Evolutionary conservation across 2,888 invertebrate genomes (phyloP).

Genomic region (Craniophora ligustri): DNA sequence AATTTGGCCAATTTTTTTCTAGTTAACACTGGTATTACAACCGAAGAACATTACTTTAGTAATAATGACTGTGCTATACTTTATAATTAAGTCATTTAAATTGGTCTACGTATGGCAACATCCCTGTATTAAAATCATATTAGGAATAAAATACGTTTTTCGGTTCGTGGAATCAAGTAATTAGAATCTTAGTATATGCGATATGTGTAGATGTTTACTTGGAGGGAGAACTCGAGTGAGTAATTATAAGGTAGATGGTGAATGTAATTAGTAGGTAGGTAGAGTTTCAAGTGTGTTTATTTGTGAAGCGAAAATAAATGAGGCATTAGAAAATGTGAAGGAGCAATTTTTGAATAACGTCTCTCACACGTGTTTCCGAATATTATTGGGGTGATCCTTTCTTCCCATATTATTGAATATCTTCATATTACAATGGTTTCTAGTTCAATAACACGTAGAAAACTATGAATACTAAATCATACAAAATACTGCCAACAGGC

Average conservation of each 20-base stretch:
- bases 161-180: constrained; percentile 33
- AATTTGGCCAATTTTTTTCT: constrained; percentile 46
- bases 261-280: constrained; percentile 28
- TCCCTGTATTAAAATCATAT: constrained; percentile 50
- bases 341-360: not conserved
- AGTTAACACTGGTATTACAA: constrained; percentile 19
- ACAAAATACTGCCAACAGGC: no score
- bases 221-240: constrained; percentile 27
- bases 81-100: constrained; percentile 38
- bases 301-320: constrained; percentile 5
- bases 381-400: no score
- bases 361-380: no score
- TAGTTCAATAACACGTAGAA: no score
- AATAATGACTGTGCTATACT: not conserved
- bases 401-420: no score
- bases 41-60: constrained; percentile 5
- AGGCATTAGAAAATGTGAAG: not conserved
- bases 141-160: constrained; percentile 45
- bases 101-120: constrained; percentile 24
- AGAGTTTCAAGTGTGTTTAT: constrained; percentile 27
- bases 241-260: constrained; percentile 44
- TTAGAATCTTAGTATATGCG: constrained; percentile 40
- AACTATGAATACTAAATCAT: no score
- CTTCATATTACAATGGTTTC: no score
- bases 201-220: constrained; percentile 34